phyloP scores from a whole-genome alignment of 2,888 invertebrate species.

The Thysanoteuthis rhombus region DNA sequence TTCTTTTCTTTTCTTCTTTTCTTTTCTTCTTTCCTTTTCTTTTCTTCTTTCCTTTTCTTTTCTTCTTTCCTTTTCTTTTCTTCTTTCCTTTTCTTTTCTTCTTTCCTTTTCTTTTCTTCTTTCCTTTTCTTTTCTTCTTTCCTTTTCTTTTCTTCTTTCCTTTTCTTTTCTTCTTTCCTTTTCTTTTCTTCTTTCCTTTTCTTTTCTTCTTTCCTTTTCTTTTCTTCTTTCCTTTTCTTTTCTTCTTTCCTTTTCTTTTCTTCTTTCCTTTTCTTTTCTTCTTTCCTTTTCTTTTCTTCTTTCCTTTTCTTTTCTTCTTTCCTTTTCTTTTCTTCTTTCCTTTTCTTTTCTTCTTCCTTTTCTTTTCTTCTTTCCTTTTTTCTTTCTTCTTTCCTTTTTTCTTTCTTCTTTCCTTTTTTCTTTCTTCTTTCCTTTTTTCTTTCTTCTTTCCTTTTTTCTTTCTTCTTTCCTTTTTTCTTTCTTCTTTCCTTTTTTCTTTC shows the following conservation, averaged over 20 bases:
- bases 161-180: too few relatives aligned
- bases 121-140: not conserved
- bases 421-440: not conserved
- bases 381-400: not conserved
- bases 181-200: not conserved
- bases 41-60: not conserved
- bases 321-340: too few relatives aligned
- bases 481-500: not conserved
- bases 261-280: too few relatives aligned
- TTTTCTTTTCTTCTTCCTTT: not conserved
- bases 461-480: too few relatives aligned
- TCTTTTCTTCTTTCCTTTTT: not conserved
- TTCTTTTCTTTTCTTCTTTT: not conserved
- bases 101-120: too few relatives aligned
- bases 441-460: accelerated
- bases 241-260: not conserved
- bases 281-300: not conserved
- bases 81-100: not conserved
- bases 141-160: not conserved
- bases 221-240: not conserved
- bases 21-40: not conserved
- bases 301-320: not conserved
- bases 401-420: not conserved
- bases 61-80: not conserved
- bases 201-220: not conserved